A percentile compares a stretch with the other conserved stretches of the same genome.
phyloP scores from a whole-genome alignment of 1,140 invertebrate genomes.

The Dreissena polymorpha region DNA sequence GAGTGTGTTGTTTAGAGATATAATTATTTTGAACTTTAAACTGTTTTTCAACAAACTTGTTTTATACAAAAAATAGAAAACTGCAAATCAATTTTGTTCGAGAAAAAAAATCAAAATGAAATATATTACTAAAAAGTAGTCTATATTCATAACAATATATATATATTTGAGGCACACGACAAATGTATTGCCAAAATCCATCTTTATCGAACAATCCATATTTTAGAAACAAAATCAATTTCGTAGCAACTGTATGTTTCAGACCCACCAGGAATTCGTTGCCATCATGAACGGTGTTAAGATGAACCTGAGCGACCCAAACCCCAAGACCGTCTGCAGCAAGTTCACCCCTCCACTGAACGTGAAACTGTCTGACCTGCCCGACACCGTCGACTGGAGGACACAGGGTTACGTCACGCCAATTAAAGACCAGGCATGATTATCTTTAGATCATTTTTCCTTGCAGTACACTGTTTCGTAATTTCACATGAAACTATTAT shows the following conservation, averaged over 20 bases:
- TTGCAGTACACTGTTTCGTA: not conserved
- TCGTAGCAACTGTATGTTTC: not conserved
- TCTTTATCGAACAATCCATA: no score
- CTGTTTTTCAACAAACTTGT: no score
- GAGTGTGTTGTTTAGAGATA: no score
- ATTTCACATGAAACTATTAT: not conserved
- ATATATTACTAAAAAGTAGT: no score
- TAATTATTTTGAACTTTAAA: constrained; percentile 35
- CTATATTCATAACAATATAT: no score
- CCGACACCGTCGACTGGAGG: constrained; percentile 64
- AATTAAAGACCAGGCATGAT: constrained; percentile 65
- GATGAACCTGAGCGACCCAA: not conserved
- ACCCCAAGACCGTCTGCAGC: constrained; percentile 6
- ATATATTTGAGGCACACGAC: no score
- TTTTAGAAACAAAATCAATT: not conserved
- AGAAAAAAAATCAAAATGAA: no score
- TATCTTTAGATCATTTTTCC: not conserved
- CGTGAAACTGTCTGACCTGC: not conserved
- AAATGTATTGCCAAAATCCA: no score
- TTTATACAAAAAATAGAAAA: no score
- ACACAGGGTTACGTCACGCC: constrained; percentile 65
- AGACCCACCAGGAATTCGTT: constrained; percentile 66
- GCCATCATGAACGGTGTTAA: constrained; percentile 62
- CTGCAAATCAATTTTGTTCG: no score
- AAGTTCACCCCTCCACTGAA: constrained; percentile 27